These are phyloP conservation scores for Carettochelys insculpta DNA, from an alignment of 2,113 vertebrate genomes.

Conservation along the genomic window DNA sequence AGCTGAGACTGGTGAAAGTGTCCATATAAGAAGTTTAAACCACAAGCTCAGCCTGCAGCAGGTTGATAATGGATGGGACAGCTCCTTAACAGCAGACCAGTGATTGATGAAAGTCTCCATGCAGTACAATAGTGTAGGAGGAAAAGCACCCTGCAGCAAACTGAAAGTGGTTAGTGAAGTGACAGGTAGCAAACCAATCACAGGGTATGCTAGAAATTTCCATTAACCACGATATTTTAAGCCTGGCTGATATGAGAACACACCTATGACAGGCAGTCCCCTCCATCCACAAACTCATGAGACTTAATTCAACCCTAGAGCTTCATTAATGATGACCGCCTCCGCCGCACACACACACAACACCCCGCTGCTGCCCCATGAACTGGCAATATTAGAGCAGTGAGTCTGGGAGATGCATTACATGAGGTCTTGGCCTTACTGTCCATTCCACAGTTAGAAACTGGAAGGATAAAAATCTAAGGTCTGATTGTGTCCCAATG, in stretches of 20 bases:
- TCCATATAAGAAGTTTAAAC: not conserved
- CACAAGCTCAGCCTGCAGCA: not conserved
- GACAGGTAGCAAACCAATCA: not conserved
- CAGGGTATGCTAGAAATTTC: not conserved
- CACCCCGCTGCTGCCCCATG: no score
- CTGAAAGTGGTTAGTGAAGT: not conserved
- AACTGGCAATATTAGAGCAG: not conserved
- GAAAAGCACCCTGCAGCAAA: not conserved
- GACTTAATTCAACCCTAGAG: not conserved
- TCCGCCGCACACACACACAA: no score
- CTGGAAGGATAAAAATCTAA: not conserved
- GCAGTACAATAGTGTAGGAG: not conserved
- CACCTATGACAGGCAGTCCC: not conserved
- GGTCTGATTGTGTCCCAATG: not conserved
- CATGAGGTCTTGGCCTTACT: not conserved
- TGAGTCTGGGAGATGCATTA: not conserved
- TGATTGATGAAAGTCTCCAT: not conserved
- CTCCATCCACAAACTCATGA: not conserved
- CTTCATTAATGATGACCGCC: not conserved
- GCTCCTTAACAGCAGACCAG: not conserved
- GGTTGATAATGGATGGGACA: not conserved
- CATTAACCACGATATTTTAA: not conserved
- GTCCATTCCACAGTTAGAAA: not conserved
- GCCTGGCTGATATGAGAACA: not conserved
- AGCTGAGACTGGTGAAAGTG: not conserved